Evolutionary conservation across 1,140 invertebrate species (phyloP), one percentile per base, ranked within the genome.

Genomic region (Dinothrombium tinctorium): DNA sequence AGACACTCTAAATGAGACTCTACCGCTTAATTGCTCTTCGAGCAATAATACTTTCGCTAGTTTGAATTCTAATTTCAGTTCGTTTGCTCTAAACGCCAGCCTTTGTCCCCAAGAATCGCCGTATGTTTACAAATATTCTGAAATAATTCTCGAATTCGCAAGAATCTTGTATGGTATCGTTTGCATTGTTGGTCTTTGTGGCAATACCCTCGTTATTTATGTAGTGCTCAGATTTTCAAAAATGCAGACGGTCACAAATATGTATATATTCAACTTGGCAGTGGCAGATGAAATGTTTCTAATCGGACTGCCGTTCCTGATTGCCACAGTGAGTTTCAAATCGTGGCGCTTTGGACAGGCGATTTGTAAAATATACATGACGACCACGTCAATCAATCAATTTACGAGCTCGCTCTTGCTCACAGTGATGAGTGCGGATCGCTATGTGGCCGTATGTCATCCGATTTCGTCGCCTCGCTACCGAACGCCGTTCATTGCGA

Each of bases 221-320:
- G 86, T 94, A 7, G 82, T 94, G 1, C 55, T 84, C 14, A 67
- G 82, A 4, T 84, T 77, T 59, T 81, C 80, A 20, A 90, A 90
- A 58, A 94, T 94, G 86, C 84, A 94, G 55, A 94, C 86, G 0
- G 86, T 94, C 0, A 92, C 87, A 24, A 94, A 94, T 51, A 79
- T 89, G 65, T 95, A 92, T 59, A 90, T 95, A 41, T 71, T 94
- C 2, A 94, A 94, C 54, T 58, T 95, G 45, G 87, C 87, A 0
- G 73, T 94, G 12, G 86, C 87, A 0, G 87, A 95, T 56, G 81
- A 90, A 51, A 79, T 80, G 49, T 95, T 92, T 54, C 65, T 94
- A 0, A 74, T 89, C 7, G 83, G 84, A 0, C 76, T 95, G 46
- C 87, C 87, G 0, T 86, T 94, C 52, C 60, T 92, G 0, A 73